phyloP scores from a whole-genome alignment of 2,888 invertebrate genomes.

The Fabriciana adippe region DNA sequence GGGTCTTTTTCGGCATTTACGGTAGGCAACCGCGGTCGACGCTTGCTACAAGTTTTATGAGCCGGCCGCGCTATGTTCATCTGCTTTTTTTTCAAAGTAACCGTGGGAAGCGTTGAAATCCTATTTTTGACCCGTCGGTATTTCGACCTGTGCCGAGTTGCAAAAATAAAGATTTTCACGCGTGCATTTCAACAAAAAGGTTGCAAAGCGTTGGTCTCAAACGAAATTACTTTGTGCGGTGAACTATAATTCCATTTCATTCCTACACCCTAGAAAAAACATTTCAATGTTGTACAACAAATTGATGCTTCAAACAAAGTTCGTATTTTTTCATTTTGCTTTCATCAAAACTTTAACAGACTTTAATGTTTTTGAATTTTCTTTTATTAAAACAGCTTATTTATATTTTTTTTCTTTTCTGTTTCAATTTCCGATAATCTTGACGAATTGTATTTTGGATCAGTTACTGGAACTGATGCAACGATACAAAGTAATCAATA shows the following conservation, averaged over 20 bases:
- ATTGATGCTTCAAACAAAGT: slow-evolving; percentile 21
- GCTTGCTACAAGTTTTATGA: slow-evolving; percentile 72
- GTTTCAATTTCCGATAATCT: too few relatives aligned
- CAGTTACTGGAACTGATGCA: too few relatives aligned
- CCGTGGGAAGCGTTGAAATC: slow-evolving; percentile 60
- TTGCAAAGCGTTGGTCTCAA: slow-evolving; percentile 34
- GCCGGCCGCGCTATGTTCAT: slow-evolving; percentile 50
- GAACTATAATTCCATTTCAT: slow-evolving; percentile 33
- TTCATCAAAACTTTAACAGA: slow-evolving; percentile 6
- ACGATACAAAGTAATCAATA: too few relatives aligned
- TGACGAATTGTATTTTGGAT: too few relatives aligned
- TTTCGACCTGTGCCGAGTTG: slow-evolving; percentile 53
- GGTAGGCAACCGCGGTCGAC: slow-evolving; percentile 48
- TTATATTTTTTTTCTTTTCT: too few relatives aligned
- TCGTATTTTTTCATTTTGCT: slow-evolving; percentile 17
- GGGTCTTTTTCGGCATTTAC: slow-evolving; percentile 57
- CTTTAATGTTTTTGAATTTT: neutral
- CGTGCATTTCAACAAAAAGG: slow-evolving; percentile 34
- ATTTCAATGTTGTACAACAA: slow-evolving; percentile 26
- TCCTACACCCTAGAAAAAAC: slow-evolving; percentile 26
- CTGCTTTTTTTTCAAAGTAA: slow-evolving; percentile 54
- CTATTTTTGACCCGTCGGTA: slow-evolving; percentile 62
- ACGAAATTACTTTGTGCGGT: slow-evolving; percentile 38
- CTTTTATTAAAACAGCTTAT: neutral
- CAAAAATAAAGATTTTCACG: slow-evolving; percentile 42